A percentile compares a stretch with the other conserved stretches of the same genome.
These are phyloP conservation scores for Etheostoma cragini DNA, from an alignment of 2,113 vertebrate species.

Conservation along the genomic window DNA sequence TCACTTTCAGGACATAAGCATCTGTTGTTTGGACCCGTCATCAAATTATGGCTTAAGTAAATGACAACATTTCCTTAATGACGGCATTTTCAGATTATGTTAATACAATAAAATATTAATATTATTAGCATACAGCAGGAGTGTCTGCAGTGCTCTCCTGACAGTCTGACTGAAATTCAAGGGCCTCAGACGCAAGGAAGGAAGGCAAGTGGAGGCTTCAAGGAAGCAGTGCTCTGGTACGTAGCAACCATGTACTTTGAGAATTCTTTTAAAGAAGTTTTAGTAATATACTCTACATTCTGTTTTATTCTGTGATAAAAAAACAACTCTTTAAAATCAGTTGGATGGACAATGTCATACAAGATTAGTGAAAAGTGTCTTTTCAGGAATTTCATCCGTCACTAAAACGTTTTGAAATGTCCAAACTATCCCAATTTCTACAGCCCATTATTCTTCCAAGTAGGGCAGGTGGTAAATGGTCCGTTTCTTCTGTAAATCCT, in stretches of 20 bases:
- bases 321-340: neutral
- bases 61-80: neutral
- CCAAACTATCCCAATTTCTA: neutral
- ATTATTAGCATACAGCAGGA: neutral
- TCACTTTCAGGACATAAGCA: neutral
- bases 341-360: neutral
- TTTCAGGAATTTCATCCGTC: neutral
- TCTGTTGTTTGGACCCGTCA: neutral
- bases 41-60: neutral
- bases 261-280: neutral
- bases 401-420: neutral
- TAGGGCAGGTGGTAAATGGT: constrained; percentile 8
- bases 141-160: neutral
- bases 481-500: constrained; percentile 3
- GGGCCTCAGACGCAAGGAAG: no score
- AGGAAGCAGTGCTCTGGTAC: no score
- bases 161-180: constrained; percentile 10
- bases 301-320: neutral
- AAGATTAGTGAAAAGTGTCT: neutral
- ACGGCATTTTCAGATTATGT: neutral
- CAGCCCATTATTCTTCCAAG: constrained; percentile 8
- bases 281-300: neutral
- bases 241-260: neutral
- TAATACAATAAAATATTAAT: neutral
- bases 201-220: no score